Conservation (phyloP, 1,140 invertebrate species). For the Zaprionus ornatus region DNA sequence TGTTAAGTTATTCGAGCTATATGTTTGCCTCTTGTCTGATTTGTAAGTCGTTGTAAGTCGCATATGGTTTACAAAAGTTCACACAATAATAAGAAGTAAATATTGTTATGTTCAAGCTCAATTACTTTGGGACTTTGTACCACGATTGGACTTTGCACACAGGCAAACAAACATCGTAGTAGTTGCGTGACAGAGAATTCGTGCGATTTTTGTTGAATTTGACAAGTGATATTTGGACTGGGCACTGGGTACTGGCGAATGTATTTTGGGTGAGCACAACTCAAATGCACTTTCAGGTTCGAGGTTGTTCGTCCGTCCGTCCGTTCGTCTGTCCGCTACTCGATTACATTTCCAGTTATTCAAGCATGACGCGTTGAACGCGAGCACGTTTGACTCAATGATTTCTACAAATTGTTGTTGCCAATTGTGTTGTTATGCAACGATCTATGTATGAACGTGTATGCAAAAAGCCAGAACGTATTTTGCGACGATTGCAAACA, state of each 20-base stretch:
- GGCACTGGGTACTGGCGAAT: conserved; percentile 22
- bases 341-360: conserved; percentile 44
- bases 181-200: conserved; percentile 27
- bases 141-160: conserved; percentile 28
- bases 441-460: not conserved
- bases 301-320: conserved; percentile 13
- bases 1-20: not conserved
- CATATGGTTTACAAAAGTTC: conserved; percentile 4
- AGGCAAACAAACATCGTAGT: conserved; percentile 11
- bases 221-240: conserved; percentile 25
- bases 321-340: not conserved
- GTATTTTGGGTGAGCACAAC: conserved; percentile 12
- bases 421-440: conserved; percentile 41
- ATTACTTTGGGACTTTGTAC: conserved; percentile 40
- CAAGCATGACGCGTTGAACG: conserved; percentile 43
- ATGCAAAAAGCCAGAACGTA: conserved; percentile 25
- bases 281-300: conserved; percentile 60
- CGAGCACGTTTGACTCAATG: conserved; percentile 38
- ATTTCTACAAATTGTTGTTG: conserved; percentile 36
- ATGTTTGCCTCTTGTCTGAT: not conserved
- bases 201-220: conserved; percentile 1
- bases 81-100: conserved; percentile 23
- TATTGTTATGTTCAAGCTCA: conserved; percentile 38
- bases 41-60: not conserved
- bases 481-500: conserved; percentile 6